phyloP scores from a whole-genome alignment of 2,888 invertebrate genomes.

The Ypsolopha scabrella region DNA sequence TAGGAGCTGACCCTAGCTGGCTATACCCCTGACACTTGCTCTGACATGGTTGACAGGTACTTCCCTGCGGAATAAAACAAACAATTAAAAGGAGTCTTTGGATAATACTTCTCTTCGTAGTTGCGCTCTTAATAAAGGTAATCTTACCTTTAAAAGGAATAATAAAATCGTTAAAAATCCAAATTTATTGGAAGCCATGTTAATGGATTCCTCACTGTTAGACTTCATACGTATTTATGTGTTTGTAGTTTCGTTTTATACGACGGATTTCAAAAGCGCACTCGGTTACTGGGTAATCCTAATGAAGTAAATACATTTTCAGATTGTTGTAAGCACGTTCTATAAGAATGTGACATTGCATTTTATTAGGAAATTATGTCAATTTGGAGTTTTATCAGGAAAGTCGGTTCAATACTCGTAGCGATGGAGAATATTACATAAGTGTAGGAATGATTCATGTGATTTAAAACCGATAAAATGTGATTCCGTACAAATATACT shows the following conservation, averaged over 20 bases:
- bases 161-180: conserved; percentile 2
- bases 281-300: conserved; percentile 28
- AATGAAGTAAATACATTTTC: conserved; percentile 24
- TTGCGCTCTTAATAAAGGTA: not conserved
- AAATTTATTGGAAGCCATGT: conserved; percentile 32
- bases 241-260: conserved; percentile 34
- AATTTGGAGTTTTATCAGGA: too few relatives aligned
- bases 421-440: too few relatives aligned
- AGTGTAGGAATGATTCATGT: too few relatives aligned
- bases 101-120: not conserved
- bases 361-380: too few relatives aligned
- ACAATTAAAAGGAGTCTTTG: not conserved
- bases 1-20: too few relatives aligned
- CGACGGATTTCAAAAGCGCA: conserved; percentile 38
- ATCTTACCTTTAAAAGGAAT: conserved; percentile 6
- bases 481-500: too few relatives aligned
- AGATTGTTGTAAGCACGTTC: conserved; percentile 31
- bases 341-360: not conserved
- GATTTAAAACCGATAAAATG: too few relatives aligned
- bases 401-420: too few relatives aligned
- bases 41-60: not conserved
- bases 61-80: not conserved
- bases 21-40: too few relatives aligned
- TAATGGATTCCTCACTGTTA: conserved; percentile 13
- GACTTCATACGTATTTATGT: conserved; percentile 22